These are phyloP conservation scores for Apamea monoglypha DNA, from an alignment of 2,888 invertebrate species.

Conservation along the genomic window DNA sequence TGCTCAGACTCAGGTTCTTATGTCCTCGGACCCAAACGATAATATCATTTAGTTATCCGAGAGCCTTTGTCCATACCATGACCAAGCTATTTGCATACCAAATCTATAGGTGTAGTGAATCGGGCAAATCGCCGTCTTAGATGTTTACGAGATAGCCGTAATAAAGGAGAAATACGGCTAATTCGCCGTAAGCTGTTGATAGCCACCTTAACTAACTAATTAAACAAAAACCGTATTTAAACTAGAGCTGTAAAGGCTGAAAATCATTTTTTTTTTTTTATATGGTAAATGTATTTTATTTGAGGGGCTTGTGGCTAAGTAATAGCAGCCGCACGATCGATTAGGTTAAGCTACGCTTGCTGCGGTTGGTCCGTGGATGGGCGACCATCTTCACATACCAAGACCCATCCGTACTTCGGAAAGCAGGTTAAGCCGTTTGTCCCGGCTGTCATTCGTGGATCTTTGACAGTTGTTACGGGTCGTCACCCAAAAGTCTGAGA, in stretches of 20 bases:
- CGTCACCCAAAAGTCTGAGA: too few species aligned
- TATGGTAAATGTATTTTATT: too few species aligned
- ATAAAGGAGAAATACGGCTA: slow-evolving; percentile 54
- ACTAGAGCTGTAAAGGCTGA: not conserved
- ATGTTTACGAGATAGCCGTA: slow-evolving; percentile 55
- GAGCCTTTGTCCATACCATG: not conserved
- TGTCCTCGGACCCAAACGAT: not conserved
- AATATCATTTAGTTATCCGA: not conserved
- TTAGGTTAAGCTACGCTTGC: too few species aligned
- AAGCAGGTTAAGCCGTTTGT: too few species aligned
- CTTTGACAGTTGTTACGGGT: too few species aligned
- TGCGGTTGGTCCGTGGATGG: too few species aligned
- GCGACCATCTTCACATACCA: too few species aligned
- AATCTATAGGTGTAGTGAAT: slow-evolving; percentile 8
- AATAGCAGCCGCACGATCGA: too few species aligned
- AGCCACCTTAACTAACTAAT: slow-evolving; percentile 49
- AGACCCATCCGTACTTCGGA: too few species aligned
- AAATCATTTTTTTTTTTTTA: not conserved
- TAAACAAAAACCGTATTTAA: slow-evolving; percentile 30
- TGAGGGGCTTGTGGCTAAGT: too few species aligned
- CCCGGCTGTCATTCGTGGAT: too few species aligned
- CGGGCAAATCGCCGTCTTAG: slow-evolving; percentile 33
- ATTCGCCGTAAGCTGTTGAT: slow-evolving; percentile 43
- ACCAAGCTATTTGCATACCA: not conserved
- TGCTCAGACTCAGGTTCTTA: not conserved